phyloP scores from a whole-genome alignment of 2,113 vertebrate species.

The Prunella himalayana region DNA sequence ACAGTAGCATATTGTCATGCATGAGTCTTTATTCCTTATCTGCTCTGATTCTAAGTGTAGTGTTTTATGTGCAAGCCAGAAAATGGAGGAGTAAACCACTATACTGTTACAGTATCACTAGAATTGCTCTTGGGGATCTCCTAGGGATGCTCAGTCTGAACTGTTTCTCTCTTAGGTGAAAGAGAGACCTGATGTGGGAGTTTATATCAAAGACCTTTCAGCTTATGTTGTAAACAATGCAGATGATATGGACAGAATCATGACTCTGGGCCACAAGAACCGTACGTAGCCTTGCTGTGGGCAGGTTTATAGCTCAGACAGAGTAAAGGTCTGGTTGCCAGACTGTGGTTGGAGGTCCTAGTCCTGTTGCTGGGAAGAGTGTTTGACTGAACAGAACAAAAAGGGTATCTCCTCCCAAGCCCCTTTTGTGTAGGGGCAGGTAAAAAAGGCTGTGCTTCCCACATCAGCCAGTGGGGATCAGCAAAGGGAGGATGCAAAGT shows the following conservation, averaged over 20 bases:
- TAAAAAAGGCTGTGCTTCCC: background rate
- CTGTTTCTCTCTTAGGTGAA: slow-evolving; percentile 84
- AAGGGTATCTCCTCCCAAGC: background rate
- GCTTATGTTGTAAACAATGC: slow-evolving; percentile 98
- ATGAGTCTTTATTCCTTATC: background rate
- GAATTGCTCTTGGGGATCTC: background rate
- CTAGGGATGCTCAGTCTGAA: background rate
- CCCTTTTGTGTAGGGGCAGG: background rate
- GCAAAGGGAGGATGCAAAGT: rapidly evolving
- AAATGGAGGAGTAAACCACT: background rate
- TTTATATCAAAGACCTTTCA: slow-evolving; percentile 97
- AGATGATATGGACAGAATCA: slow-evolving; percentile 98
- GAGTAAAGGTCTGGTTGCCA: background rate
- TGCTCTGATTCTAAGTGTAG: background rate
- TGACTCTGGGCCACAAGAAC: slow-evolving; percentile 98
- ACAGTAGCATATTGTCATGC: background rate
- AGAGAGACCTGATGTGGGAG: slow-evolving; percentile 96
- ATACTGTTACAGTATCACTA: background rate
- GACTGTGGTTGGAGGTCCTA: background rate
- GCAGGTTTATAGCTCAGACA: background rate
- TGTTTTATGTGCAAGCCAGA: background rate
- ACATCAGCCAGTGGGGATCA: rapidly evolving
- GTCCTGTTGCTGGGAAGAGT: background rate
- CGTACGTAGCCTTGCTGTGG: slow-evolving; percentile 77
- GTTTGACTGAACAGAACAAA: background rate